Evolutionary conservation across 2,113 vertebrate species (phyloP).

Genomic region (Pseudois nayaur): DNA sequence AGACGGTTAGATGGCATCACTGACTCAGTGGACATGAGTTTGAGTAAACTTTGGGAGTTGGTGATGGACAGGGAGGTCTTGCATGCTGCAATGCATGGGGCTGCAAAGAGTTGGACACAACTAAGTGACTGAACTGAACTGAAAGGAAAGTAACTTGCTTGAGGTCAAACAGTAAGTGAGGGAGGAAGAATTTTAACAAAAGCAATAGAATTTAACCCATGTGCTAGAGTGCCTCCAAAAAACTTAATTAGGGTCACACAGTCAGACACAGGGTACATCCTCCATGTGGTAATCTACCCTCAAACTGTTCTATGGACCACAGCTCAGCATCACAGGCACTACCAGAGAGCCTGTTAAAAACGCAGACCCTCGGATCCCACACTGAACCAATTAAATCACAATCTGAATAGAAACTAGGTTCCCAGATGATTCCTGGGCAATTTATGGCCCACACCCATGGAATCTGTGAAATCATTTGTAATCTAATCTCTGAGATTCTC

Average conservation of each 20-base stretch:
- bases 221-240: not conserved
- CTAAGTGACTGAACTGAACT: not conserved
- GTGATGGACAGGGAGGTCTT: not conserved
- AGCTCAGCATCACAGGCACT: not conserved
- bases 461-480: not conserved
- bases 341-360: not conserved
- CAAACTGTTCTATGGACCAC: not conserved
- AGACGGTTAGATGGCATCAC: not conserved
- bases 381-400: not conserved
- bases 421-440: not conserved
- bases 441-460: too few relatives aligned
- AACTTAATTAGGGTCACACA: not conserved
- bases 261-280: not conserved
- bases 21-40: not conserved
- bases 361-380: not conserved
- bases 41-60: not conserved
- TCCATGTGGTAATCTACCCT: not conserved
- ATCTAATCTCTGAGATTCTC: not conserved
- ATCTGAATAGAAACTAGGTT: not conserved
- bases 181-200: not conserved
- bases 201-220: not conserved
- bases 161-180: not conserved
- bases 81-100: not conserved
- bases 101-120: rapidly evolving
- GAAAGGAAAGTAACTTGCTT: not conserved